Percentiles rank a stretch among this genome's conserved stretches.
Evolutionary conservation across 30 jellyfish, hydroid and myxozoan species (phyloP).

Genomic region (Aurelia coerulea): DNA sequence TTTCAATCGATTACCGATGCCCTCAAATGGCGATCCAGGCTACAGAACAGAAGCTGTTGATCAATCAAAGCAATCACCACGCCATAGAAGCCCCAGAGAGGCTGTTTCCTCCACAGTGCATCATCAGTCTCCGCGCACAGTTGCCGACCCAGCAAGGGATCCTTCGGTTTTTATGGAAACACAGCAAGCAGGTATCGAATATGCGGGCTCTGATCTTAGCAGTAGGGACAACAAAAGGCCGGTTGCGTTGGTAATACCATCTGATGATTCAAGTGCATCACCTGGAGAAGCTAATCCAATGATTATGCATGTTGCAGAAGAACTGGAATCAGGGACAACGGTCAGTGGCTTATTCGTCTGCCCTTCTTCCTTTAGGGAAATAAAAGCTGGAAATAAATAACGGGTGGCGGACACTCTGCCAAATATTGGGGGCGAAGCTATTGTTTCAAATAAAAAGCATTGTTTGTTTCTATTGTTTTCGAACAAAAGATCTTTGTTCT

Average conservation of each 20-base stretch:
- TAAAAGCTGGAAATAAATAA: no score
- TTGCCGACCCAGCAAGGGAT: no score
- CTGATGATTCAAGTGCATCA: neutral
- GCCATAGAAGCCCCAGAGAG: neutral
- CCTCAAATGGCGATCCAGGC: neutral
- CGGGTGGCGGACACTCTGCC: neutral
- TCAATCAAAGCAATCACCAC: neutral
- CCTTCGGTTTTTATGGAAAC: neutral
- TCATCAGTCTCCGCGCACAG: no score
- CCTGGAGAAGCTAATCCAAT: neutral
- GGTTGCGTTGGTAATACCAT: constrained; percentile 11
- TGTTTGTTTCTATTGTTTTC: no score
- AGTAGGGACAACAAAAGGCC: neutral
- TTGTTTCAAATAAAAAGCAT: no score
- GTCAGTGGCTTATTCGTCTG: neutral
- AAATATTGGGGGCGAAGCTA: no score
- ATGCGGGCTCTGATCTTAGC: neutral
- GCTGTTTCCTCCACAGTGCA: no score
- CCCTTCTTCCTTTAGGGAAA: neutral
- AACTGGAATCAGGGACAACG: constrained; percentile 8
- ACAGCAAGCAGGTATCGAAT: neutral
- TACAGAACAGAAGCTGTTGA: neutral
- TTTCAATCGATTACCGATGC: neutral
- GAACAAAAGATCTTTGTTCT: no score
- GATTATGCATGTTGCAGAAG: constrained; percentile 7